A percentile compares a stretch with the other conserved stretches of the same genome.
Conservation (phyloP, 2,113 vertebrate genomes). For the Rhinoptilus africanus region DNA sequence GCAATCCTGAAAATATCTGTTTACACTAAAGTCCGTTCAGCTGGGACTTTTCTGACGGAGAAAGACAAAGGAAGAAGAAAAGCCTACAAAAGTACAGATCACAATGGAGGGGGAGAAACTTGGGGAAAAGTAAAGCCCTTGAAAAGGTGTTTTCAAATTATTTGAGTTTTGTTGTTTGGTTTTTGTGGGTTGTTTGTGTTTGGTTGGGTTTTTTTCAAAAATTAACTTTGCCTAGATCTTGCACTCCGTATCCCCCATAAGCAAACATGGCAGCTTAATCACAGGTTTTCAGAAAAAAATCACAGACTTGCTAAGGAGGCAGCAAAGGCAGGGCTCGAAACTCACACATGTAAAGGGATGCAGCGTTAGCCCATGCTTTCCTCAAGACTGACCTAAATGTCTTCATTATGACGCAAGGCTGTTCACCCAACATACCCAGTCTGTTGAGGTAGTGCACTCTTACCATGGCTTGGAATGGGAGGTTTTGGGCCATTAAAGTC, state of each 20-base stretch:
- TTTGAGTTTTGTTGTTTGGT: not conserved
- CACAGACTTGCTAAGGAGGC: not conserved
- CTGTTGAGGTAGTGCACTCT: not conserved
- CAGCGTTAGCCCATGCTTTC: not conserved
- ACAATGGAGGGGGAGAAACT: not conserved
- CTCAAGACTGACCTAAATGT: not conserved
- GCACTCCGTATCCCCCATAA: not conserved
- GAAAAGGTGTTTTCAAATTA: not conserved
- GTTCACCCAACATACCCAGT: not conserved
- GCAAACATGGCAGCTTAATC: not conserved
- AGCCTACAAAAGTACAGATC: not conserved
- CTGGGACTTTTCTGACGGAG: not conserved
- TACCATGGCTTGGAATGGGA: rapidly evolving
- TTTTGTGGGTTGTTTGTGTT: not conserved
- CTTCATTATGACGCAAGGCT: not conserved
- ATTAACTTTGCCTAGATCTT: not conserved
- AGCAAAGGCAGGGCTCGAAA: not conserved
- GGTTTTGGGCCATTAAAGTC: not conserved
- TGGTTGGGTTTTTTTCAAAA: not conserved
- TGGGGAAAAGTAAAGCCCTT: not conserved
- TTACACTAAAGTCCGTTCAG: not conserved
- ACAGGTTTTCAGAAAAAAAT: not conserved
- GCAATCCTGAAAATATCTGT: not conserved
- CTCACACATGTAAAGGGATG: not conserved
- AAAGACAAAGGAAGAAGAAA: not conserved